Percentiles rank a stretch among this genome's conserved stretches.
These are phyloP conservation scores for Ptiloglossa arizonensis DNA, from an alignment of 1,140 invertebrate species.

Conservation along the genomic window DNA sequence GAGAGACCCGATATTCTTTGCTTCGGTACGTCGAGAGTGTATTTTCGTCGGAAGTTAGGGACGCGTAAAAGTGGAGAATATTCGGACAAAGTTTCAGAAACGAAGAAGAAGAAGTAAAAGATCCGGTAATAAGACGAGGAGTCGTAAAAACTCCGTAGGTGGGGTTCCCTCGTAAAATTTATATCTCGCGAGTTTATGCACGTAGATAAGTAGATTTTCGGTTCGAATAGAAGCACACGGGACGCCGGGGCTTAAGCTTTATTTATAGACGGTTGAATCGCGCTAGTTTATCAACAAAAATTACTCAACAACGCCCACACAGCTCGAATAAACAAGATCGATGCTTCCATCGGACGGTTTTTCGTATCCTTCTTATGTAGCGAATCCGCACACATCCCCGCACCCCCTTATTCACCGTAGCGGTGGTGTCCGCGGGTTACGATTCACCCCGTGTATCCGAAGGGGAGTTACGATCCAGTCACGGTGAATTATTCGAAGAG, in stretches of 20 bases:
- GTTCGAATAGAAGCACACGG: neutral
- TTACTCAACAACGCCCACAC: too few species aligned
- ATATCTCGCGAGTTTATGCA: neutral
- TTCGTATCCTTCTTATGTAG: neutral
- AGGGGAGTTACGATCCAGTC: neutral
- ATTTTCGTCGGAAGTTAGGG: too few species aligned
- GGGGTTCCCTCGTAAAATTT: neutral
- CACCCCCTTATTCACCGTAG: too few species aligned
- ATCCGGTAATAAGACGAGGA: too few species aligned
- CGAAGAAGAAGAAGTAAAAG: neutral
- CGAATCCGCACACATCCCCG: too few species aligned
- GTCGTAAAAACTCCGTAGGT: neutral
- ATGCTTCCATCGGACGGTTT: too few species aligned
- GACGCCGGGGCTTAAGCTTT: neutral
- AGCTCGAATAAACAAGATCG: neutral
- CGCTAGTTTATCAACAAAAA: neutral
- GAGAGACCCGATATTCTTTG: too few species aligned
- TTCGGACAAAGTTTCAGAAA: too few species aligned
- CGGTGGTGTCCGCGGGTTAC: too few species aligned
- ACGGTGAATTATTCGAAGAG: neutral
- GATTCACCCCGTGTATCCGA: too few species aligned
- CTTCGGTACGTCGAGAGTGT: too few species aligned
- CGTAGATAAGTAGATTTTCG: neutral
- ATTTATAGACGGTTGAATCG: neutral
- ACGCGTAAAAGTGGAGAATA: too few species aligned